Evolutionary conservation across 2,797 vertebrate genomes (phyloP).

Genomic region (Gouania willdenowi): DNA sequence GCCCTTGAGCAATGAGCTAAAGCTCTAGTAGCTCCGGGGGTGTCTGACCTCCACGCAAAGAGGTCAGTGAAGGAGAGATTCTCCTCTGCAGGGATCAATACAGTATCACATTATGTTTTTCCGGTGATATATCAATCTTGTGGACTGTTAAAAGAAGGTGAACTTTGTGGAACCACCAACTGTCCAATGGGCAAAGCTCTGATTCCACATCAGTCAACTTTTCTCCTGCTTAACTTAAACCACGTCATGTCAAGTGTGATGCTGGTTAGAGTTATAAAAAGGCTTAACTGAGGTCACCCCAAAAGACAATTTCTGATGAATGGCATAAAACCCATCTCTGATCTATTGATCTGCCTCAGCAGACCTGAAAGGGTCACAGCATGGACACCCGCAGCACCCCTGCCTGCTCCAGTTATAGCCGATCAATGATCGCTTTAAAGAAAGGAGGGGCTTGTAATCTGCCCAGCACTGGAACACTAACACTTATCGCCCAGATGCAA

Average conservation of each 20-base stretch:
- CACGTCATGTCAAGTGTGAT: slow-evolving; percentile 8
- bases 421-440: slow-evolving; percentile 68
- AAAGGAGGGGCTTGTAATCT: slow-evolving; percentile 35
- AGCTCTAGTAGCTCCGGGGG: slow-evolving; percentile 26
- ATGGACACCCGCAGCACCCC: slow-evolving; percentile 46
- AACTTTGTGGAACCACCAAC: slow-evolving; percentile 29
- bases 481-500: slow-evolving; percentile 27
- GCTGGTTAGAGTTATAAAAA: slow-evolving; percentile 28
- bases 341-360: slow-evolving; percentile 57
- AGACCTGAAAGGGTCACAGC: slow-evolving; percentile 57
- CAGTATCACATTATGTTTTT: slow-evolving; percentile 55
- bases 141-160: slow-evolving; percentile 14
- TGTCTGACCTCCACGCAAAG: slow-evolving; percentile 38
- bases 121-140: slow-evolving; percentile 32
- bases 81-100: slow-evolving; percentile 53
- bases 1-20: slow-evolving; percentile 53
- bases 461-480: slow-evolving; percentile 21
- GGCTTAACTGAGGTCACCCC: slow-evolving; percentile 36
- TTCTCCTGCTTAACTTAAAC: slow-evolving; percentile 19
- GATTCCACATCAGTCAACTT: slow-evolving; percentile 21
- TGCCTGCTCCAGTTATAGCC: slow-evolving; percentile 48
- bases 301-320: slow-evolving; percentile 40
- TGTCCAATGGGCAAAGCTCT: slow-evolving; percentile 21
- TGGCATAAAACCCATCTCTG: slow-evolving; percentile 53
- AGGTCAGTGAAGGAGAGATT: slow-evolving; percentile 52